Conservation (phyloP, 2,888 invertebrate genomes). For the Trichogramma dendrolimi region DNA sequence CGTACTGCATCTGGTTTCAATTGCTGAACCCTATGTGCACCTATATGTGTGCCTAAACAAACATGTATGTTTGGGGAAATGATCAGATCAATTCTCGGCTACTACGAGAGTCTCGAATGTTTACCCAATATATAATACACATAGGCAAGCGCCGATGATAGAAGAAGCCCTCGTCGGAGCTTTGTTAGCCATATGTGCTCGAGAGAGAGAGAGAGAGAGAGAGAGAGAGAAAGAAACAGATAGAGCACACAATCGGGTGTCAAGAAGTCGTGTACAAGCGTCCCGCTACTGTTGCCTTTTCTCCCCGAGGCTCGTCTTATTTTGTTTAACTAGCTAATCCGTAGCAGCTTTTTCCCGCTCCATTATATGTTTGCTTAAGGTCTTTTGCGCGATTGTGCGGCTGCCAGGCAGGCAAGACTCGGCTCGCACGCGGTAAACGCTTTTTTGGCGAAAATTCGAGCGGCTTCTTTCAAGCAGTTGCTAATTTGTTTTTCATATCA, state of each 20-base stretch:
- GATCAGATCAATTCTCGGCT: conserved; percentile 6
- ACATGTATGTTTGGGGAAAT: conserved; percentile 16
- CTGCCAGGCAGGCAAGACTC: too few species aligned
- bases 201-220: conserved; percentile 9
- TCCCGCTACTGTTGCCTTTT: not conserved
- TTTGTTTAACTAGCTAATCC: conserved; percentile 12
- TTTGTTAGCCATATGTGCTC: not conserved
- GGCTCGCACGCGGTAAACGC: too few species aligned
- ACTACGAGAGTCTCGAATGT: too few species aligned
- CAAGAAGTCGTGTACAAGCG: conserved; percentile 2
- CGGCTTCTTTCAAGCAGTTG: too few species aligned
- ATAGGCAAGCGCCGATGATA: too few species aligned
- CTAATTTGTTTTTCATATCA: too few species aligned
- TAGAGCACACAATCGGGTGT: not conserved
- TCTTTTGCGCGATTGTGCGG: too few species aligned
- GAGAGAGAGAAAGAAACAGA: conserved; percentile 1
- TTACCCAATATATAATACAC: too few species aligned
- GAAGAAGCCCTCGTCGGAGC: not conserved
- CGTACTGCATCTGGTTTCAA: not conserved
- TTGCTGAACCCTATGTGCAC: conserved; percentile 6
- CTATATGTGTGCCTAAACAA: conserved; percentile 2
- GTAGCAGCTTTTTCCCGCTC: not conserved
- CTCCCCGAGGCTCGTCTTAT: conserved; percentile 5
- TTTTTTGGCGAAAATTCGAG: too few species aligned
- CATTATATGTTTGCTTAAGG: too few species aligned